Evolutionary conservation across 2,797 vertebrate species (phyloP), one percentile per base, ranked within the genome.

Genomic region (Labeo calbasu): DNA sequence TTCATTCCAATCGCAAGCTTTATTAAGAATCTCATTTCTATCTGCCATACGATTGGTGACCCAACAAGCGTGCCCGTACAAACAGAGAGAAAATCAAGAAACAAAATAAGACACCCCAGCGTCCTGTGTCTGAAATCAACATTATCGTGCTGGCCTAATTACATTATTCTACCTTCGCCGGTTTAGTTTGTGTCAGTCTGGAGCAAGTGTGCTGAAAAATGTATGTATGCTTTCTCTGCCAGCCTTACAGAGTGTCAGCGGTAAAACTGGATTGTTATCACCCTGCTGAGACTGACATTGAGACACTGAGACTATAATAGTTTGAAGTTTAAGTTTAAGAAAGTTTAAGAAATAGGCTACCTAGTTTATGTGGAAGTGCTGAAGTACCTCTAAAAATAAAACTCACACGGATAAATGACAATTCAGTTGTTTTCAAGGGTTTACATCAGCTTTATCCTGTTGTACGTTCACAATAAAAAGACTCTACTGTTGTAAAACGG

Each of bases 1-100:
- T 85, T 87, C 76, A 83, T 90, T 92, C 88, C 90, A 91, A 89
- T 93, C 89, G 85, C 88, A 87, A 81, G 89, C 89, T 92, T 93
- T 91, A 92, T 93, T 91, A 91, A 89, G 84, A 93, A 91, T 90
- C 88, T 92, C 88, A 94, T 94, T 93, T 88, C 88, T 88, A 88
- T 92, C 90, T 90, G 90, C 89, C 51, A 82, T n/a, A 61, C 88
- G 88, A 90, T 91, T 88, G 73, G 84, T 88, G 88, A 84, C 78
- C 86, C 88, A 81, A 36, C 86, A 73, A 87, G 85, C 81, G 53
- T 75, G 88, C 86, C 86, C 75, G 86, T 57, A 59, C 50, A 50
- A 53, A 57, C 77, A 10, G 70, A 75, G 59, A 72, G 23, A 57
- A 73, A 86, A 78, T 53, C 48, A 40, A 59, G 55, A 79, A 78